Evolutionary conservation across 2,888 invertebrate species (phyloP), one percentile per base, ranked within the genome.

Genomic region (Zonitis immaculata): DNA sequence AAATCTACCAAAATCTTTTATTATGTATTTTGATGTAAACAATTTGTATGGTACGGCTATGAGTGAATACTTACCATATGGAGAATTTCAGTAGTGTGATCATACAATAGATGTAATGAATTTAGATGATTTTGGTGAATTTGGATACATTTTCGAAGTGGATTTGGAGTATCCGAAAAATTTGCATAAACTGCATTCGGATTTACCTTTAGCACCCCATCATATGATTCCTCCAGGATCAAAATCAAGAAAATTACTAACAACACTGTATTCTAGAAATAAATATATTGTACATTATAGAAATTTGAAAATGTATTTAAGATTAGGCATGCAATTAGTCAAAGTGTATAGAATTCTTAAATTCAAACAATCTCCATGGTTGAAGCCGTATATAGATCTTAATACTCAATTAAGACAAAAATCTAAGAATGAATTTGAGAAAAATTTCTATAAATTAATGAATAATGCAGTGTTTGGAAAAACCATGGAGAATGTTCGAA

Each of bases 401-500:
- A 42, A 42, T 6, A 42, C 42, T 1, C n/a, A n/a, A n/a, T 12
- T 42, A 3, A 7, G 14, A n/a, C n/a, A 7, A n/a, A 16, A 42
- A n/a, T n/a, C n/a, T n/a, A n/a, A n/a, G n/a, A n/a, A n/a, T n/a
- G n/a, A n/a, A n/a, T n/a, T n/a, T n/a, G 42, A 42, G 3, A 42
- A 42, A 12, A 42, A 42, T 12, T n/a, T n/a, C 5, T 42, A 61
- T 50, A 76, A 75, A 61, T 50, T 71, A 11, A 64, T 71, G 65
- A 72, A 72, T 51, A 73, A 75, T 56, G 52, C 55, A 1, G 55
- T 61, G 0, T 64, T 52, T 43, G 64, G 59, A 4, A 74, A 74
- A 60, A 68, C 67, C 4, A 73, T 73, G 68, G 71, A 72, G 58
- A 73, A 74, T 61, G 67, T 70, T n/a, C 52, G 70, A 47, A 72